Evolutionary conservation across 23 tunicate species (phyloP).

Genomic region (Botrylloides violaceus): DNA sequence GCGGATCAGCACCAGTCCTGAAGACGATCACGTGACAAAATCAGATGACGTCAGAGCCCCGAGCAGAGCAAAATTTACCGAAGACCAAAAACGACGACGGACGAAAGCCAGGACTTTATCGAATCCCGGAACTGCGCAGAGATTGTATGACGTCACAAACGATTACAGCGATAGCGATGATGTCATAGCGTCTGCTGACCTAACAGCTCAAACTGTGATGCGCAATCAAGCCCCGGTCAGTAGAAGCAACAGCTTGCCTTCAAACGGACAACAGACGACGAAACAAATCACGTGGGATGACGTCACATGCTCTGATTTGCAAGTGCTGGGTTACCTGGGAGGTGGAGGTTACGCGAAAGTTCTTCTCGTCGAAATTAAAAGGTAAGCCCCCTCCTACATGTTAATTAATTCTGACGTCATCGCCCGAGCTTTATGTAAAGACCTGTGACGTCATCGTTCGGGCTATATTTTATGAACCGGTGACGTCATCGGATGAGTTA

Average conservation of each 20-base stretch:
- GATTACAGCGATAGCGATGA: conserved; percentile 1
- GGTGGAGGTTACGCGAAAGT: conserved; percentile 79
- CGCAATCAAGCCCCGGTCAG: no score
- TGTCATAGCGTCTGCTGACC: not conserved
- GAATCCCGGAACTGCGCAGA: not conserved
- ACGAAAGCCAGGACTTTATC: conserved; percentile 10
- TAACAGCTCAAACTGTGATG: not conserved
- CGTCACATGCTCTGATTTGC: conserved; percentile 36
- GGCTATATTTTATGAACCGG: no score
- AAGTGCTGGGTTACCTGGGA: conserved; percentile 34
- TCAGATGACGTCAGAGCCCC: conserved; percentile 2
- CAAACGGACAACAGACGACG: not conserved
- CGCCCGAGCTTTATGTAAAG: no score
- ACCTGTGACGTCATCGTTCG: no score
- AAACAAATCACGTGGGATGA: conserved; percentile 26
- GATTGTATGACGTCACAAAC: not conserved
- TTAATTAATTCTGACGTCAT: no score
- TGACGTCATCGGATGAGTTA: no score
- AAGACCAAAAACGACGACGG: conserved; percentile 10
- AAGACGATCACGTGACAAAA: not conserved
- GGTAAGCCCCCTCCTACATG: conserved; percentile 28
- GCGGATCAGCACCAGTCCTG: not conserved
- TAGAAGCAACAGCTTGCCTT: conserved; percentile 22
- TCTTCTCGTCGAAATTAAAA: conserved; percentile 39
- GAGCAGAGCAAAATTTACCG: conserved; percentile 16